A percentile compares a stretch with the other conserved stretches of the same genome.
phyloP scores from a whole-genome alignment of 2,888 invertebrate species.

The Spicauda simplicius region DNA sequence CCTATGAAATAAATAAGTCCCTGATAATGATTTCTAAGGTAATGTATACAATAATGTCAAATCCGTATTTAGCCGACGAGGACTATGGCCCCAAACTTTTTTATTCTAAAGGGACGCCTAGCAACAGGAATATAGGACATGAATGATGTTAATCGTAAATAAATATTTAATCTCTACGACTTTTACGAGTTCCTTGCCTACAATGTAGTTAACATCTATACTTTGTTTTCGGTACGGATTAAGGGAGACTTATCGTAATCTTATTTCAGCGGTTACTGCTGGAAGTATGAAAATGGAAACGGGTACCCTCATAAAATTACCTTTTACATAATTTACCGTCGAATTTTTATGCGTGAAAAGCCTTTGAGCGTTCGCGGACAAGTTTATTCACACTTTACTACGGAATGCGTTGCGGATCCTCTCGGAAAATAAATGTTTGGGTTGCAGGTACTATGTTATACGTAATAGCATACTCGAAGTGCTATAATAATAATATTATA shows the following conservation, averaged over 20 bases:
- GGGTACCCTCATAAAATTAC: conserved; percentile 2
- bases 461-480: background rate
- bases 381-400: conserved; percentile 13
- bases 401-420: too few relatives aligned
- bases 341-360: conserved; percentile 3
- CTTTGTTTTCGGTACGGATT: background rate
- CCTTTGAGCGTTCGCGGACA: conserved; percentile 3
- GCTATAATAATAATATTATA: too few relatives aligned
- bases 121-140: too few relatives aligned
- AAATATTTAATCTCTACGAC: background rate
- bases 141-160: too few relatives aligned
- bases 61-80: too few relatives aligned
- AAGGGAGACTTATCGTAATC: background rate
- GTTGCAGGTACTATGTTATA: conserved; percentile 1
- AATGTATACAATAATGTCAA: too few relatives aligned
- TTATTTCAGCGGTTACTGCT: background rate
- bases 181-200: background rate
- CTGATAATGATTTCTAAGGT: too few relatives aligned
- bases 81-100: too few relatives aligned
- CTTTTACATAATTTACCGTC: conserved; percentile 1
- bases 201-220: background rate
- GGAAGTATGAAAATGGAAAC: conserved; percentile 1
- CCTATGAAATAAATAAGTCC: too few relatives aligned
- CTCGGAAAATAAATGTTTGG: background rate
- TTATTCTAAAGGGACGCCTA: too few relatives aligned